These are phyloP conservation scores for Lacerta bilineata DNA, from an alignment of 2,797 vertebrate genomes.

Conservation along the genomic window DNA sequence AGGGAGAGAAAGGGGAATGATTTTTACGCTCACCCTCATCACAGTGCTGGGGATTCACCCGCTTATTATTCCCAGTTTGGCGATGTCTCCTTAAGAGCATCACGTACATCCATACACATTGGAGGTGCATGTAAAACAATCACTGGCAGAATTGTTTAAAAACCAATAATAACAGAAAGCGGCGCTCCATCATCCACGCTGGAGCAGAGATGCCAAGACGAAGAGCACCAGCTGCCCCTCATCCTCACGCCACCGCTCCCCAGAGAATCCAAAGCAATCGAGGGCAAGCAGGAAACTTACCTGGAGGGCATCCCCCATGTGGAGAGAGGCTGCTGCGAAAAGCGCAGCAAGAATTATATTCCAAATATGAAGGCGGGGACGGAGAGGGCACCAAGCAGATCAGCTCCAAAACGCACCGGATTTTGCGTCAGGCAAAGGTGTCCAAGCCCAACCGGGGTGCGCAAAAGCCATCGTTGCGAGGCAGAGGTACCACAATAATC, in stretches of 20 bases:
- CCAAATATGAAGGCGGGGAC: neutral
- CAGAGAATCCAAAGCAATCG: too few relatives aligned
- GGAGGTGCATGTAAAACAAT: too few relatives aligned
- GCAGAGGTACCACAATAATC: neutral
- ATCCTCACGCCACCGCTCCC: neutral
- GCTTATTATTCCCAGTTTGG: neutral
- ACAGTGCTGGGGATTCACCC: neutral
- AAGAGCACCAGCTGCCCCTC: neutral
- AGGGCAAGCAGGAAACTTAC: neutral
- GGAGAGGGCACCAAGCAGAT: neutral
- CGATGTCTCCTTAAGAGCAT: neutral
- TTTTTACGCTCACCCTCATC: neutral
- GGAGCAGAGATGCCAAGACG: neutral
- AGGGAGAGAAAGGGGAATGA: neutral
- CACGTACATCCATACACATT: neutral
- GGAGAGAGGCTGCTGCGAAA: neutral
- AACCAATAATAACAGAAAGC: too few relatives aligned
- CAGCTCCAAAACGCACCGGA: neutral
- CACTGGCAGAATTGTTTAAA: too few relatives aligned
- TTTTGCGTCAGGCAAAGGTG: neutral
- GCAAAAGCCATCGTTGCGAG: neutral
- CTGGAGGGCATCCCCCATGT: neutral
- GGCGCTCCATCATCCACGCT: neutral
- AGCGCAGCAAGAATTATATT: neutral
- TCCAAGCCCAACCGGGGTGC: neutral